Evolutionary conservation across 2,113 vertebrate species (phyloP), one percentile per base, ranked within the genome.

Genomic region (Forbesichthys agassizii): DNA sequence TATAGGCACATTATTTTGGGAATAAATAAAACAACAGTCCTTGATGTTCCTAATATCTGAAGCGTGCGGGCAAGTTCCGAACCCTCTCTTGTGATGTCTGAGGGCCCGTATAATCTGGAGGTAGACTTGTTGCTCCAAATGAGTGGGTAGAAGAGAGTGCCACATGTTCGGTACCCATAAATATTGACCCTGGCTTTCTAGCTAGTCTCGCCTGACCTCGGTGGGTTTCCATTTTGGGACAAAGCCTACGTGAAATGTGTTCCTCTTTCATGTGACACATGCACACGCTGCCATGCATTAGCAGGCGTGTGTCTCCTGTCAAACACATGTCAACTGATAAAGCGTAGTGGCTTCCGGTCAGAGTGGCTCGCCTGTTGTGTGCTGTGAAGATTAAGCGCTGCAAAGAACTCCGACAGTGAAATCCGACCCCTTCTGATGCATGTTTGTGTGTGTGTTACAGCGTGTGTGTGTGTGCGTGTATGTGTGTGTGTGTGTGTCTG

Each of bases 171-270:
- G 90, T 91, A 93, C 95, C 94, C 94, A 93, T 94, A 94, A 95
- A 94, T 95, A 94, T 96, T 96, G 95, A 94, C 94, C 95, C 78
- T 94, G 90, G 94, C 93, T 94, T 94, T 93, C 89, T 91, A 82
- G 92, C 87, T 91, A 85, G 92, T 92, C 91, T 88, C 94, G 87
- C 91, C 94, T 94, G 92, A 95, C 94, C 94, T 94, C 87, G 93
- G 93, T 91, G 93, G 94, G 91, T 92, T 95, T 94, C 94, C 94
- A 93, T 93, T 91, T 92, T 75, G 72, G 86, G 88, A 87, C 59
- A 72, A 27, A 66, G 85, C 87, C 88, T 81, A 81, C 85, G 85
- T 70, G 77, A 86, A 90, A 89, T 87, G 75, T 78, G 86, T 88
- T 73, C 85, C 73, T 74, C 87, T 87, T 88, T 84, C 82, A 86